Base-by-base conservation (phyloP, 1,140 invertebrate genomes). In the Zaprionus inermis region DNA sequence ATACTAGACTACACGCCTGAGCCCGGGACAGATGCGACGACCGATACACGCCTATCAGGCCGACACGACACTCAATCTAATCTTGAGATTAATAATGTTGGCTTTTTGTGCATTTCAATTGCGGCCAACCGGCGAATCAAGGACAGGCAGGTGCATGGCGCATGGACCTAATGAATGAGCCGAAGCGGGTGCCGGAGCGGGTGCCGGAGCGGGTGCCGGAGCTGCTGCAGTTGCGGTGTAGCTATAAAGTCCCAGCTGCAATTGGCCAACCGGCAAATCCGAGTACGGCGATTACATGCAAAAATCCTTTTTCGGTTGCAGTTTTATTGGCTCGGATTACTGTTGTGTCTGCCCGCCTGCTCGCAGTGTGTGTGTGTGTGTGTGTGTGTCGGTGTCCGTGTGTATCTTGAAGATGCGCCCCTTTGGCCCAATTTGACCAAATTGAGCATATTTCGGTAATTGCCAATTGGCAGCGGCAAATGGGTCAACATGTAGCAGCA, bases 241-340 rank as follows among this genome's bases (percentile, higher is more conserved):
- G 14, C 7, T 12, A 2, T 30, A n/a, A n/a, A 41, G 68, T 32
- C 69, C 30, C 73, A 76, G 73, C 73, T 76, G 73, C 69, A 72
- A 56, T 72, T 72, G 73, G 68, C 20, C 68, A 54, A 16, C 54
- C 54, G 9, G 57, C 68, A 75, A 71, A 75, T 68, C 72, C 68
- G 12, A 57, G 28, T 24, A 22, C 36, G 20, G 44, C 44, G 44
- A 49, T 49, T 49, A 49, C 61, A 14, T 34, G 28, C 30, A 61
- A 60, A 72, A 72, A 60, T 46, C 73, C 76, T 80, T 84, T 84
- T 74, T 84, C 74, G 75, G 73, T 75, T 84, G 70, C 73, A 38
- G 84, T 88, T 86, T 86, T 86, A 86, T 86, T 86, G 82, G 82
- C 82, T 79, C 44, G 82, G 82, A 82, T 86, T 86, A 88, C 72